Evolutionary conservation across 2,113 vertebrate genomes (phyloP), one percentile per base, ranked within the genome.

Genomic region (Sceloporus undulatus): DNA sequence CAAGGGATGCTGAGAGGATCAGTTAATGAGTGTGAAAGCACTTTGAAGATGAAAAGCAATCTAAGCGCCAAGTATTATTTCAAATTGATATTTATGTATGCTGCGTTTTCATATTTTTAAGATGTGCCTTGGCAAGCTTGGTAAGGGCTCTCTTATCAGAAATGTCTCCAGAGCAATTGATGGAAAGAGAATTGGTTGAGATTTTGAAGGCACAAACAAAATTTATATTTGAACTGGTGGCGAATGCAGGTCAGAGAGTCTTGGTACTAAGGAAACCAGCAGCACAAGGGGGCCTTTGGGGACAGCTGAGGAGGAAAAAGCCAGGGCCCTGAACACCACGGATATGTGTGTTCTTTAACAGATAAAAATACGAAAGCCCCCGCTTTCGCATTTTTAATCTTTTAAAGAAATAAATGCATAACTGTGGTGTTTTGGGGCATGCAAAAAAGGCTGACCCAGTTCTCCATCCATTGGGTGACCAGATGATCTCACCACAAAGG

Each of bases 31-130:
- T 66, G 84, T 77, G 73, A 86, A 89, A 86, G 79, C 84, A 70
- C 71, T 89, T 70, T 89, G 79, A 89, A 89, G 84, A 89, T 81
- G 84, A 86, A 86, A 85, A 77, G 84, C 84, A 76, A 82, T 56
- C 78, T 77, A 82, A 82, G 84, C 73, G 27, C 59, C 84, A 59
- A 85, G 79, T 76, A 77, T 85, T 89, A 89, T 86, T 81, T 82
- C 34, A 42, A 89, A 89, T 27, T 77, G 79, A 76, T 86, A 86
- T 89, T 86, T 89, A 86, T 70, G 71, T 56, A 70, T 76, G 71
- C 59, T 34, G 54, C 18, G 62, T 77, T 82, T 85, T 82, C n/a
- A 56, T 77, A 56, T 77, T 82, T 82, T 89, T 82, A 77, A 86
- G 34, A 52, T 84, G 62, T 78, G 81, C 29, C 59, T 82, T 70